Evolutionary conservation across 2,888 invertebrate genomes (phyloP), one percentile per base, ranked within the genome.

Genomic region (Ceraclea dissimilis): DNA sequence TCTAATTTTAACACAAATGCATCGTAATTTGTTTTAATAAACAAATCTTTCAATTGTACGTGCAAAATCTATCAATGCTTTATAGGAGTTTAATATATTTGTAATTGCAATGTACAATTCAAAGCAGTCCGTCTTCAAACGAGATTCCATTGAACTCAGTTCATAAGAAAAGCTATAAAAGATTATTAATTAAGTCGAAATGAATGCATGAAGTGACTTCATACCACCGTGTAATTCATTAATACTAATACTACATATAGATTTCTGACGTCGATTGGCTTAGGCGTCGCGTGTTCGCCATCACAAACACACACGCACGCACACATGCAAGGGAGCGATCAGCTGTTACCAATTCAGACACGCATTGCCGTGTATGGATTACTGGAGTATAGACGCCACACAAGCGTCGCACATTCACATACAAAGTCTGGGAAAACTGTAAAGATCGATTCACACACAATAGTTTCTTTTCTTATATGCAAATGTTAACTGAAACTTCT

Each of bases 291-390:
- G 49, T 54, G 54, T 54, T 52, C 54, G 33, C 54, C 33, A n/a
- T n/a, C n/a, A 49, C 54, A 19, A 44, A 54, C 22, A 54, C 54
- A 54, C 20, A 39, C 48, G 6, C 51, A 44, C 43, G 2, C 49
- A 52, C 52, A 52, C 56, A 21, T 18, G 34, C 33, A 21, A 17
- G 47, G 26, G 4, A n/a, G 22, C 58, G 60, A 60, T 60, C 60
- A 60, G 60, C 60, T 60, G 60, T 34, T 60, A 49, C 60, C 22
- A 20, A 54, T 53, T n/a, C n/a, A n/a, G n/a, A 60, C 60, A 47
- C 8, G 22, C 18, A 19, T 22, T 10, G 18, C 19, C 26, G 10
- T 44, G 26, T 49, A 21, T 16, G 39, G 16, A 13, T 26, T 19
- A 18, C 4, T 17, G 34, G 47, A 8, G 43, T 52, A 16, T 16